A percentile compares a stretch with the other conserved stretches of the same genome.
Conservation (phyloP, 2,113 vertebrate genomes). For the Terrapene triunguis region DNA sequence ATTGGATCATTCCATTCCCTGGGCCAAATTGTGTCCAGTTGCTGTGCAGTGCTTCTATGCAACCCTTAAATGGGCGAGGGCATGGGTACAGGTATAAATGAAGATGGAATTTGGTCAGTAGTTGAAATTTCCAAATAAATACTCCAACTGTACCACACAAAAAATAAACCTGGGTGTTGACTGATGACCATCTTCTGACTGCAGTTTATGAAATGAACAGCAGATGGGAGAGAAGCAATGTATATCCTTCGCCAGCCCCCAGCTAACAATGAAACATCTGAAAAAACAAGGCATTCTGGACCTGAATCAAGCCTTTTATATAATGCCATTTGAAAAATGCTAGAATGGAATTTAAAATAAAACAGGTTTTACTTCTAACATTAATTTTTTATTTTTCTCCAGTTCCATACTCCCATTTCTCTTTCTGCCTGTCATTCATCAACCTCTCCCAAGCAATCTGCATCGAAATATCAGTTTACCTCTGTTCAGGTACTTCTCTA, state of each 20-base stretch:
- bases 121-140: constrained; percentile 33
- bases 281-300: neutral
- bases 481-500: constrained; percentile 58
- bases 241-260: constrained; percentile 59
- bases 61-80: neutral
- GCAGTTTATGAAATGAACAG: constrained; percentile 75
- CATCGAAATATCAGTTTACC: constrained; percentile 42
- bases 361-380: neutral
- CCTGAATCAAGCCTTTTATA: constrained; percentile 39
- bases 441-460: constrained; percentile 24
- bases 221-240: constrained; percentile 75
- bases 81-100: neutral
- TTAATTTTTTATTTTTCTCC: constrained; percentile 19
- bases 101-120: neutral
- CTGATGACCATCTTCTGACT: constrained; percentile 46
- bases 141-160: constrained; percentile 50
- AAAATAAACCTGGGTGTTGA: constrained; percentile 60
- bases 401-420: constrained; percentile 8
- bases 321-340: neutral
- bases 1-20: neutral
- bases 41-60: neutral
- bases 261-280: constrained; percentile 17
- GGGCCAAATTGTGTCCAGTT: neutral
- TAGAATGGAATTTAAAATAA: neutral
- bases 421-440: neutral